Base-by-base conservation (phyloP, 2,113 vertebrate species). In the Myotis lucifugus region DNA sequence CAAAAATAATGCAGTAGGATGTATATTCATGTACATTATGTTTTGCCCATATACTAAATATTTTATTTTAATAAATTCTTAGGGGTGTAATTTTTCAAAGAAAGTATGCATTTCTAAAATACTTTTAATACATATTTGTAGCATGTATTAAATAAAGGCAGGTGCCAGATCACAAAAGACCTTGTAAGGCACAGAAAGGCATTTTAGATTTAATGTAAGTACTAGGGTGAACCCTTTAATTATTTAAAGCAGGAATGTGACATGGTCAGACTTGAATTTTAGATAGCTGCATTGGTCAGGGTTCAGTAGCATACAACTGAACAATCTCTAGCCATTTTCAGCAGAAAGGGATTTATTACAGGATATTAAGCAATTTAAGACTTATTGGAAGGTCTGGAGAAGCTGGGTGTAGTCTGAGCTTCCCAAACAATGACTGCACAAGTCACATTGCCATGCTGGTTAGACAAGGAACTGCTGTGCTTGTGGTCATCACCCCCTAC, bases 181-280 rank as follows among this genome's bases (percentile, higher is more conserved):
- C 12, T 85, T 88, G 29, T 70, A 86, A 94, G 19, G 72, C 54
- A 89, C 32, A 52, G 40, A 78, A 69, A 74, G 34, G 0, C 17
- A 40, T 66, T 88, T 95, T 74, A 59, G 14, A 85, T 46, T 91
- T 95, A 70, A 42, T 77, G 10, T 27, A 32, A 83, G 34, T 78
- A 94, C 14, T 74, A 37, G 56, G 1, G 29, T 48, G 23, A 92
- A 64, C 52, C 14, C 74, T 18, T 74, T 46, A 94, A 86, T 86
- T 95, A 74, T 87, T 78, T 85, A 96, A 92, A 84, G 23, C 64
- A 95, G 46, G 48, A 76, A 83, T 15, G 34, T 79, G 32, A 70
- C 64, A 48, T 92, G 48, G 34, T 70, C 70, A 87, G 29, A 77
- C 19, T 59, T 72, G 52, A 92, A 93, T 76, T 92, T 92, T 93